These are phyloP conservation scores for Etia nguti DNA, from an alignment of 2,113 vertebrate genomes.

Conservation along the genomic window DNA sequence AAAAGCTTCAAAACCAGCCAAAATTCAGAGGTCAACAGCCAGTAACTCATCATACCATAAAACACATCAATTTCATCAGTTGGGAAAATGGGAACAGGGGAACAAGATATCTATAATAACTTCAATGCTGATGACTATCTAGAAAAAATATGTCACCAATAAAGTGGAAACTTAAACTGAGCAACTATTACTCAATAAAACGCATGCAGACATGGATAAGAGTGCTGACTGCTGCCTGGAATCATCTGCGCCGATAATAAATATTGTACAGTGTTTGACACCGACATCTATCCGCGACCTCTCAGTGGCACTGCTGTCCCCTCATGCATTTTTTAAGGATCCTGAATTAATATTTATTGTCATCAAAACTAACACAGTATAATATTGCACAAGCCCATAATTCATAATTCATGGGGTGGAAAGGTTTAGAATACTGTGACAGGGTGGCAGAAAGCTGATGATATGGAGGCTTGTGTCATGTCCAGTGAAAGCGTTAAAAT, in stretches of 20 bases:
- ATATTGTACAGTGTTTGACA: slow-evolving; percentile 58
- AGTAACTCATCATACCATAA: slow-evolving; percentile 19
- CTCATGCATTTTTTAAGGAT: slow-evolving; percentile 55
- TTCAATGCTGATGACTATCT: not conserved
- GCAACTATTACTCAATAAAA: not conserved
- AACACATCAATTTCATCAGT: not conserved
- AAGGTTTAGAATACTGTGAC: slow-evolving; percentile 36
- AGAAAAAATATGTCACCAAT: not conserved
- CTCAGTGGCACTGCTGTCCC: slow-evolving; percentile 11
- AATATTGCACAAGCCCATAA: slow-evolving; percentile 74
- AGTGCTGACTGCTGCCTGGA: not conserved
- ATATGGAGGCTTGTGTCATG: slow-evolving; percentile 36
- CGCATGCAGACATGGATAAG: slow-evolving; percentile 30
- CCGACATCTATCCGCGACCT: slow-evolving; percentile 13
- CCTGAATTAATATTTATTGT: slow-evolving; percentile 55
- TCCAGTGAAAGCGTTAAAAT: slow-evolving; percentile 55
- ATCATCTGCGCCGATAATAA: slow-evolving; percentile 19
- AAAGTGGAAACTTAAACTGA: not conserved
- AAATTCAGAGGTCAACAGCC: slow-evolving; percentile 22
- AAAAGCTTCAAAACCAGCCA: slow-evolving; percentile 7
- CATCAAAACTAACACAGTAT: slow-evolving; percentile 59
- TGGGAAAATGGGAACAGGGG: too few species aligned
- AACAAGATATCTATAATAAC: slow-evolving; percentile 5
- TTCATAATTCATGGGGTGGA: slow-evolving; percentile 66
- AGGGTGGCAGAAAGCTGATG: slow-evolving; percentile 10